These are phyloP conservation scores for Apocrypta bakeri DNA, from an alignment of 1,140 invertebrate genomes.

Conservation along the genomic window DNA sequence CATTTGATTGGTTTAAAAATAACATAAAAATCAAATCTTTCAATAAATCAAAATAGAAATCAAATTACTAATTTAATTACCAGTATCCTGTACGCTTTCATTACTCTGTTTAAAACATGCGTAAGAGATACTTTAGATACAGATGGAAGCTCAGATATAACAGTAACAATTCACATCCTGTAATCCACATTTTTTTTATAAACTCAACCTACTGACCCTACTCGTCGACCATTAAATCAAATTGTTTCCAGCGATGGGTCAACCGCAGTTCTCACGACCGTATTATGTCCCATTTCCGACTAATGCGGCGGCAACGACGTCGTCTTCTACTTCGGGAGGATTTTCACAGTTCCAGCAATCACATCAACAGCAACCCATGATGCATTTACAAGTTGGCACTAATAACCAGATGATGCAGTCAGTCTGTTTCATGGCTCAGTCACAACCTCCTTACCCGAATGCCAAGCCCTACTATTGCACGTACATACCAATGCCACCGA, in stretches of 20 bases:
- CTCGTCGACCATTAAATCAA: constrained; percentile 12
- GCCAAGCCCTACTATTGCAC: constrained; percentile 57
- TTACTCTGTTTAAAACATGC: no score
- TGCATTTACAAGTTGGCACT: neutral
- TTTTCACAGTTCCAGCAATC: constrained; percentile 24
- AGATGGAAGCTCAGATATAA: no score
- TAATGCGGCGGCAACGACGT: no score
- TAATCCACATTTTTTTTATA: neutral
- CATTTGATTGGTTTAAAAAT: no score
- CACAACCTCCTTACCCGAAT: neutral
- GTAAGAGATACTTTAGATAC: no score
- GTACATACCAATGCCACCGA: constrained; percentile 54
- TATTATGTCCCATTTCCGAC: neutral
- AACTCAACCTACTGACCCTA: neutral
- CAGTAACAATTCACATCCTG: neutral
- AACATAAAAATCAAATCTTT: no score
- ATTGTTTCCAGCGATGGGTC: constrained; percentile 13
- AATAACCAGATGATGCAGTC: neutral
- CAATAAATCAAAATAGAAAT: neutral
- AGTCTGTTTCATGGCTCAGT: neutral
- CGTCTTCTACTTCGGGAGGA: neutral
- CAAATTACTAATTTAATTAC: no score
- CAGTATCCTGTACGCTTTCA: no score
- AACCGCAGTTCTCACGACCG: neutral
- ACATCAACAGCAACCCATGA: neutral